phyloP scores from a whole-genome alignment of 2,113 vertebrate genomes.

The Martes martes region DNA sequence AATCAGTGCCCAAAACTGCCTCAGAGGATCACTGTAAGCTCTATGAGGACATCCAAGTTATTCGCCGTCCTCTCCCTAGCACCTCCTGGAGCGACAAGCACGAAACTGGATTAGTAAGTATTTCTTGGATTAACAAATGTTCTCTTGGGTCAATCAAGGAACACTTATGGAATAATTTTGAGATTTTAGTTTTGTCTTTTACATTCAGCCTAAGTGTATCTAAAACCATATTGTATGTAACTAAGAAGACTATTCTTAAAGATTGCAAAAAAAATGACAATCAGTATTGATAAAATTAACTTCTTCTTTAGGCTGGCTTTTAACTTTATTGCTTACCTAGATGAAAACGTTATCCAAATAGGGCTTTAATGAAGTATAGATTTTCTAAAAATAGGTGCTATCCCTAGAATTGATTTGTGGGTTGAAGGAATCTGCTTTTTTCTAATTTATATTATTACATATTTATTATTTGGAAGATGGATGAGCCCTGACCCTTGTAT shows the following conservation, averaged over 20 bases:
- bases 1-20: neutral
- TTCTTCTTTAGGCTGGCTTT: neutral
- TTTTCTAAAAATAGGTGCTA: neutral
- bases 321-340: neutral
- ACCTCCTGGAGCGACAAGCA: neutral
- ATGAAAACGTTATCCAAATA: constrained; percentile 26
- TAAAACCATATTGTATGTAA: neutral
- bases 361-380: neutral
- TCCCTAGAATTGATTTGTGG: neutral
- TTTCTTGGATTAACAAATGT: neutral
- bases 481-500: neutral
- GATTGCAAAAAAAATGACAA: neutral
- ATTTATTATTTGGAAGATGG: neutral
- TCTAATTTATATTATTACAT: neutral
- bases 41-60: neutral
- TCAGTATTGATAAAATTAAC: neutral
- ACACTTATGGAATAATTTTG: neutral
- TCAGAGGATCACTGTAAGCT: neutral
- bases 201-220: neutral
- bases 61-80: accelerated
- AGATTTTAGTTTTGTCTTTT: neutral
- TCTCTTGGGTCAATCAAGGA: neutral
- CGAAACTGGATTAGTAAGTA: neutral
- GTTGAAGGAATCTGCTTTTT: neutral
- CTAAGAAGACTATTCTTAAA: neutral